These are phyloP conservation scores for Scelioninae gen. 2 DNA, from an alignment of 2,888 invertebrate species.

Conservation along the genomic window DNA sequence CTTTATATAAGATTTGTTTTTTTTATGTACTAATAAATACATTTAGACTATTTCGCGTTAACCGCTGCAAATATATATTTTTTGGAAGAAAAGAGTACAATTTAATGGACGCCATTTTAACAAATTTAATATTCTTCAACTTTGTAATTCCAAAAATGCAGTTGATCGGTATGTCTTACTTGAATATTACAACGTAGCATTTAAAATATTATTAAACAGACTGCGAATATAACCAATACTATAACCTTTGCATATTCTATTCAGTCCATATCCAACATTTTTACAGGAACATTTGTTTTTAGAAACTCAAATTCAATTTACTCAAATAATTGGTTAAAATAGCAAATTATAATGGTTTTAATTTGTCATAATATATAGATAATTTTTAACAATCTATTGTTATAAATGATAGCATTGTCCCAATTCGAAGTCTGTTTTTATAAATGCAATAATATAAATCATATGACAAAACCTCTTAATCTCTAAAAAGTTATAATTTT, in stretches of 20 bases:
- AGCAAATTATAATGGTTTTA: neutral
- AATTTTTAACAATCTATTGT: neutral
- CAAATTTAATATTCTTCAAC: no score
- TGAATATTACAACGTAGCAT: neutral
- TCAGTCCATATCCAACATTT: neutral
- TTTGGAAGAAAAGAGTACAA: neutral
- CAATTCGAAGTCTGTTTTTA: constrained; percentile 2
- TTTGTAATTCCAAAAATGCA: no score
- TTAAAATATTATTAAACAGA: neutral
- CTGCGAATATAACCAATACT: neutral
- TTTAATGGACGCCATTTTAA: neutral
- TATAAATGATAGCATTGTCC: no score
- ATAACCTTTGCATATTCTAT: neutral
- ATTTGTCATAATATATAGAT: neutral
- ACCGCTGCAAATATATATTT: constrained; percentile 17
- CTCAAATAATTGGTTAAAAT: neutral
- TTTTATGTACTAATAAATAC: constrained; percentile 44
- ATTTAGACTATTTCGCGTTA: constrained; percentile 48
- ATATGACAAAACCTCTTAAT: no score
- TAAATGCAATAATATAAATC: no score
- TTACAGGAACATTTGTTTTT: neutral
- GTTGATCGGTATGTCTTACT: neutral
- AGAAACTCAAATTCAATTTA: neutral
- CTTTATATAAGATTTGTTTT: constrained; percentile 53
- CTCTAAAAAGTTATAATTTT: no score